Evolutionary conservation across 2,113 vertebrate species (phyloP).

Genomic region (Callipepla californica): DNA sequence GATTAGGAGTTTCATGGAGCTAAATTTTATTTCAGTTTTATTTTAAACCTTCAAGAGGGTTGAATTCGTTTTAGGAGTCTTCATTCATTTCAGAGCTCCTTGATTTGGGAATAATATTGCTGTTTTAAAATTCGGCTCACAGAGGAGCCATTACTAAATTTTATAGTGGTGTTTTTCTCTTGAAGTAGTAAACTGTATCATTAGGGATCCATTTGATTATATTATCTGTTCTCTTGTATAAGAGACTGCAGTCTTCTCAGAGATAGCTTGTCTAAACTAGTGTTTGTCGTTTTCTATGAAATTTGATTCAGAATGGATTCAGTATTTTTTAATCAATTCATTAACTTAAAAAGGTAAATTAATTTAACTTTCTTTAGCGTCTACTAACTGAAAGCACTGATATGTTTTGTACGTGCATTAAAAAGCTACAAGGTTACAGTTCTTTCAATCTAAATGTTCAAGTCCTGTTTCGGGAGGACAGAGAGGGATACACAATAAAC

Average conservation of each 20-base stretch:
- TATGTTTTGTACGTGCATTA: neutral
- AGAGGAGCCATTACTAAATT: accelerated
- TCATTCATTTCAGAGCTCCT: neutral
- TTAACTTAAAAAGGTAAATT: neutral
- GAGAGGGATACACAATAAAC: neutral
- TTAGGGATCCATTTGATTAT: neutral
- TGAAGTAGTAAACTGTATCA: neutral
- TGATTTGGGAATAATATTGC: neutral
- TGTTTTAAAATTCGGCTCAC: neutral
- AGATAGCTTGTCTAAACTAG: neutral
- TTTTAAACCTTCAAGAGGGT: neutral
- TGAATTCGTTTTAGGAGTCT: neutral
- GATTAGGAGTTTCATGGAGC: neutral
- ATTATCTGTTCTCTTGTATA: neutral
- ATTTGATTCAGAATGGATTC: neutral
- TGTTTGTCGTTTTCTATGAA: neutral
- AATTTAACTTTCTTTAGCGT: neutral
- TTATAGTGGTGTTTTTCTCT: neutral
- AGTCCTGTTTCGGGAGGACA: neutral
- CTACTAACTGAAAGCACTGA: neutral
- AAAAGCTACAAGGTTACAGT: neutral
- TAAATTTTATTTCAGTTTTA: neutral
- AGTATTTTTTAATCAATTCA: neutral
- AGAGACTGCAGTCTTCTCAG: neutral
- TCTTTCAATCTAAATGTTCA: neutral